These are phyloP conservation scores for Pogonocichla stellata DNA, from an alignment of 2,113 vertebrate species.

Conservation along the genomic window DNA sequence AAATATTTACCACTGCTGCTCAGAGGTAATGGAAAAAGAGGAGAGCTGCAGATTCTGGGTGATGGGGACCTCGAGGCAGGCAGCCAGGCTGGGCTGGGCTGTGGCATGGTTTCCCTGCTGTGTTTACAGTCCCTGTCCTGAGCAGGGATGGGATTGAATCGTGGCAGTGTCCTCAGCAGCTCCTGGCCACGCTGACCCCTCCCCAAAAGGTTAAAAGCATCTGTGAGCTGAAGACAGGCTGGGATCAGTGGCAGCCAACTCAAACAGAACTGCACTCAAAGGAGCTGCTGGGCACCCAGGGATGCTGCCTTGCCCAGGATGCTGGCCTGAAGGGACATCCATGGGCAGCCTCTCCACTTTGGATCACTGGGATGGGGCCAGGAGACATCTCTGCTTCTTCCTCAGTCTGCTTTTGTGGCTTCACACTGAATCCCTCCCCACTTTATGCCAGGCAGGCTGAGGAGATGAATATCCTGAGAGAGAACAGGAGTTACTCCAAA, in stretches of 20 bases:
- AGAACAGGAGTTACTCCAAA: neutral
- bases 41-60: neutral
- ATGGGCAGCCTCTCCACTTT: neutral
- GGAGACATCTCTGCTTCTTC: neutral
- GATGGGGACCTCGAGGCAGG: neutral
- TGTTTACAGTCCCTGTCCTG: neutral
- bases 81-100: neutral
- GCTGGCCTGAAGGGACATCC: neutral
- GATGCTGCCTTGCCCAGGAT: neutral
- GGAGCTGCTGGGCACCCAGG: neutral
- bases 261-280: neutral
- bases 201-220: neutral
- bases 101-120: neutral
- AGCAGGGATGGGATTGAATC: neutral
- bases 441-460: neutral
- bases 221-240: neutral
- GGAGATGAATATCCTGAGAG: neutral
- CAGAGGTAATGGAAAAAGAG: neutral
- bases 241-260: neutral
- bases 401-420: neutral
- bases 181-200: accelerated
- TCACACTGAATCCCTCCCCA: neutral
- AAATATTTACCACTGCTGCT: neutral
- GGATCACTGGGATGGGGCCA: accelerated
- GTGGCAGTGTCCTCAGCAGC: neutral